A percentile compares a stretch with the other conserved stretches of the same genome.
Evolutionary conservation across 2,888 invertebrate species (phyloP).

Genomic region (Syrphus vitripennis): DNA sequence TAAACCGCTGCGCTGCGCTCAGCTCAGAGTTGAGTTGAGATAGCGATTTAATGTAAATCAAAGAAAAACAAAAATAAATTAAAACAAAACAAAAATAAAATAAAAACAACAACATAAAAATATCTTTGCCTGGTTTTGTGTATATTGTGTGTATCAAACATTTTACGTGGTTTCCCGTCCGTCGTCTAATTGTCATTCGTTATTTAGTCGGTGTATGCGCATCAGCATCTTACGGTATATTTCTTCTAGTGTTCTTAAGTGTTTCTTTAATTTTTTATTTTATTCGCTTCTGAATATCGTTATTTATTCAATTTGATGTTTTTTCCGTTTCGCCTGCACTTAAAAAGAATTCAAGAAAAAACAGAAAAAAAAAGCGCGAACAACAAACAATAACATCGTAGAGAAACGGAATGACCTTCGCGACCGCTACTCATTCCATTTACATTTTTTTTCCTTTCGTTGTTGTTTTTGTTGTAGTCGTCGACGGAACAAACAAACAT

Average conservation of each 20-base stretch:
- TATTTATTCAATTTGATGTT: slow-evolving; percentile 42
- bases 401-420: slow-evolving; percentile 66
- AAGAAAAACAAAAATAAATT: slow-evolving; percentile 48
- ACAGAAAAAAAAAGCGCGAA: slow-evolving; percentile 31
- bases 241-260: slow-evolving; percentile 40
- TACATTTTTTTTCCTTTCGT: slow-evolving; percentile 14
- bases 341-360: neutral
- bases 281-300: slow-evolving; percentile 1
- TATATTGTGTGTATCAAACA: slow-evolving; percentile 69
- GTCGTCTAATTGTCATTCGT: slow-evolving; percentile 46
- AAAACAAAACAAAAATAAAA: slow-evolving; percentile 23
- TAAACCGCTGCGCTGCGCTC: slow-evolving; percentile 10
- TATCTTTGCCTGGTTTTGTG: slow-evolving; percentile 42
- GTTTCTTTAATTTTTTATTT: slow-evolving; percentile 20
- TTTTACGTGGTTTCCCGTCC: slow-evolving; percentile 61
- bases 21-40: neutral
- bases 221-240: slow-evolving; percentile 68
- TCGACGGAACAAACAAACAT: slow-evolving; percentile 59
- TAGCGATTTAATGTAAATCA: slow-evolving; percentile 41
- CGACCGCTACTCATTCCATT: slow-evolving; percentile 61
- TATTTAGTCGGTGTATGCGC: slow-evolving; percentile 63
- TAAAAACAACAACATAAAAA: slow-evolving; percentile 35
- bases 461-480: neutral
- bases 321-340: neutral
- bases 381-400: slow-evolving; percentile 27